phyloP scores from a whole-genome alignment of 2,797 vertebrate species.

The Falco columbarius region DNA sequence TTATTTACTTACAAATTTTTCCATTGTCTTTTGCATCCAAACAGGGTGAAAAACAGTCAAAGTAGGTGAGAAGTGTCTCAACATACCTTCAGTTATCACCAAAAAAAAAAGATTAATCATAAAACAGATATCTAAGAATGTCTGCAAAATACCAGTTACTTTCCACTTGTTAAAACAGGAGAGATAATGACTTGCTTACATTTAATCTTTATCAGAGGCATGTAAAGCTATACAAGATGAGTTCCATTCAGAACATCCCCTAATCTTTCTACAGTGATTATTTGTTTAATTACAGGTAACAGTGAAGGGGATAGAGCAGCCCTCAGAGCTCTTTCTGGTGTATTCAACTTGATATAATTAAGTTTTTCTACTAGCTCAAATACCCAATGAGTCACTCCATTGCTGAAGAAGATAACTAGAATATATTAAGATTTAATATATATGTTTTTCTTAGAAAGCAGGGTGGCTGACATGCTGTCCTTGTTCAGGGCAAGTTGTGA shows the following conservation, averaged over 20 bases:
- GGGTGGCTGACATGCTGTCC: neutral
- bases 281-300: neutral
- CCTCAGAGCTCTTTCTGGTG: neutral
- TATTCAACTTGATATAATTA: neutral
- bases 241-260: neutral
- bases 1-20: neutral
- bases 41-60: neutral
- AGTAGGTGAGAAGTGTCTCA: neutral
- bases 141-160: neutral
- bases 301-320: neutral
- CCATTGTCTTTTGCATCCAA: neutral
- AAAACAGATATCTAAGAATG: neutral
- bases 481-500: neutral
- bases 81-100: neutral
- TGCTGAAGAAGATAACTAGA: neutral
- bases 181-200: neutral
- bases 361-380: neutral
- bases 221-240: neutral
- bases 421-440: neutral
- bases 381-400: neutral
- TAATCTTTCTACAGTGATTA: neutral
- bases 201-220: neutral
- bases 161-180: neutral
- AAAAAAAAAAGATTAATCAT: neutral
- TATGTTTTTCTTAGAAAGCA: neutral